phyloP scores from a whole-genome alignment of 2,113 vertebrate genomes.

The Platysternon megacephalum region DNA sequence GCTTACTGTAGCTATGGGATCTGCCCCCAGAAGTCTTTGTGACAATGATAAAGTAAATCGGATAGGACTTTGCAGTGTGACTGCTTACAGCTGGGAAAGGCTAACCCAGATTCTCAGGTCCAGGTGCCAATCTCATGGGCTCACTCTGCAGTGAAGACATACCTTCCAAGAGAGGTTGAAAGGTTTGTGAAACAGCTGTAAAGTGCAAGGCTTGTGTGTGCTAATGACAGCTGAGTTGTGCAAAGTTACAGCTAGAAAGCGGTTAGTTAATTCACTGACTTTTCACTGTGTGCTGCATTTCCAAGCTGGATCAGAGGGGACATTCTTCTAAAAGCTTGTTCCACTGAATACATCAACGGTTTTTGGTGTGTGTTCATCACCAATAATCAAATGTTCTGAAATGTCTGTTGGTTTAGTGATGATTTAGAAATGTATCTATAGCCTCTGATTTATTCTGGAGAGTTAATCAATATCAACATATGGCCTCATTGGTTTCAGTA shows the following conservation, averaged over 20 bases:
- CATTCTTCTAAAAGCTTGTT: slow-evolving; percentile 19
- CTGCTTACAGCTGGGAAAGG: not conserved
- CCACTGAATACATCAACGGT: not conserved
- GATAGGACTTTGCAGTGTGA: not conserved
- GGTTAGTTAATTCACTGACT: not conserved
- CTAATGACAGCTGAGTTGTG: not conserved
- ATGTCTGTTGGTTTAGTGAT: slow-evolving; percentile 11
- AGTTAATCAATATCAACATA: not conserved
- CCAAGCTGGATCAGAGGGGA: not conserved
- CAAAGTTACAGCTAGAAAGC: not conserved
- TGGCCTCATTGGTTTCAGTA: not conserved
- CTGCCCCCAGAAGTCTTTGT: not conserved
- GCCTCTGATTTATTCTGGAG: not conserved
- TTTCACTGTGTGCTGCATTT: not conserved
- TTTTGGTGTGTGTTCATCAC: slow-evolving; percentile 48
- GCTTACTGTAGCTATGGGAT: not conserved
- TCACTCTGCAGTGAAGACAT: not conserved
- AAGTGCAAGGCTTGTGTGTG: no score
- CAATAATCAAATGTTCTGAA: slow-evolving; percentile 19
- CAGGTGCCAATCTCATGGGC: not conserved
- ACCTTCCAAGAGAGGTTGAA: not conserved
- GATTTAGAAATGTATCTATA: slow-evolving; percentile 17
- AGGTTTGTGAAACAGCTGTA: not conserved
- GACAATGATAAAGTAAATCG: not conserved
- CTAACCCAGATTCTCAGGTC: not conserved